phyloP scores from a whole-genome alignment of 1,140 invertebrate species.

The Drosophila tsacasi region DNA sequence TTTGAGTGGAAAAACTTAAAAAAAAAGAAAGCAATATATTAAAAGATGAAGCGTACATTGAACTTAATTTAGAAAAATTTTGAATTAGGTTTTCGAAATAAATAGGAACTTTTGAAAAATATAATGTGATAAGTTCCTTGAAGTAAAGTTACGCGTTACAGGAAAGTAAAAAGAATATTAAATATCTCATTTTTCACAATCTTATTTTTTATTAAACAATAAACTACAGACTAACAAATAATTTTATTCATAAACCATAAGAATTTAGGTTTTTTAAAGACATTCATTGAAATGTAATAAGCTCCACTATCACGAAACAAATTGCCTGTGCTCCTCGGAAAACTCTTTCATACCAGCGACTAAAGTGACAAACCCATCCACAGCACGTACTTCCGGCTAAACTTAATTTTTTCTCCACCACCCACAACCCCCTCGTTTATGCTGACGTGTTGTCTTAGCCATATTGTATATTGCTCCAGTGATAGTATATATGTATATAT shows the following conservation, averaged over 20 bases:
- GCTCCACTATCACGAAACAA: background rate
- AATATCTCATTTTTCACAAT: too few relatives aligned
- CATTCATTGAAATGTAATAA: background rate
- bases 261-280: too few relatives aligned
- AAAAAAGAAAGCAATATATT: background rate
- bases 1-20: background rate
- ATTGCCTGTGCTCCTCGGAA: background rate
- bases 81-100: too few relatives aligned
- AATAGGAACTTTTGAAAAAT: too few relatives aligned
- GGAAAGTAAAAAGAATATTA: background rate
- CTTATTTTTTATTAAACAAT: too few relatives aligned
- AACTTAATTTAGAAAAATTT: background rate
- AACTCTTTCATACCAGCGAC: background rate
- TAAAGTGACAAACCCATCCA: slow-evolving; percentile 41
- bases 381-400: slow-evolving; percentile 65
- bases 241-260: background rate
- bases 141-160: too few relatives aligned
- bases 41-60: background rate
- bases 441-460: slow-evolving; percentile 66
- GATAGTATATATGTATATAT: slow-evolving; percentile 1
- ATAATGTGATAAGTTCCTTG: too few relatives aligned
- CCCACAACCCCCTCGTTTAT: slow-evolving; percentile 6
- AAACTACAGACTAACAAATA: too few relatives aligned
- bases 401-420: slow-evolving; percentile 42
- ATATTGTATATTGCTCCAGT: slow-evolving; percentile 52